These are phyloP conservation scores for Thomomys bottae DNA, from an alignment of 2,113 vertebrate genomes.

Conservation along the genomic window DNA sequence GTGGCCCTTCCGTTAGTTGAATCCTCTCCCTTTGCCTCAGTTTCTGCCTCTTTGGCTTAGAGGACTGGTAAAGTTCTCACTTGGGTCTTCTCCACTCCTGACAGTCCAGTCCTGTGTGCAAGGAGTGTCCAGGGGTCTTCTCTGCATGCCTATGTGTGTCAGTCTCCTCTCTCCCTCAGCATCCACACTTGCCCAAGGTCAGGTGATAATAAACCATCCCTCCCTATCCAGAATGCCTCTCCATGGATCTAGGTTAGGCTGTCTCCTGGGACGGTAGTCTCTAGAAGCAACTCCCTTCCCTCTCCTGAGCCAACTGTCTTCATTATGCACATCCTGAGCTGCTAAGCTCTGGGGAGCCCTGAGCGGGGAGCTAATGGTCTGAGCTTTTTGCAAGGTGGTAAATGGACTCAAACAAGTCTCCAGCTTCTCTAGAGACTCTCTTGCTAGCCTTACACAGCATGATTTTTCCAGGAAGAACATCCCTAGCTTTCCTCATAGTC, in stretches of 20 bases:
- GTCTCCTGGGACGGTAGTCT: background rate
- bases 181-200: rapidly evolving
- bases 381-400: conserved; percentile 3
- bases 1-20: background rate
- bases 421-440: background rate
- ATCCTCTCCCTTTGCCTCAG: background rate
- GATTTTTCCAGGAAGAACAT: background rate
- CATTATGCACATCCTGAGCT: conserved; percentile 24
- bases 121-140: background rate
- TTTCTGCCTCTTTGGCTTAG: background rate
- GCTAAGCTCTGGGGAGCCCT: conserved; percentile 15
- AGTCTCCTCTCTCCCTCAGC: background rate
- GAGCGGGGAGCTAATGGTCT: background rate
- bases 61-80: background rate
- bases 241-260: background rate
- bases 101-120: background rate
- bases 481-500: background rate
- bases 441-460: background rate
- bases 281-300: background rate
- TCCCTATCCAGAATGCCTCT: conserved; percentile 29
- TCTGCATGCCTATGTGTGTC: rapidly evolving
- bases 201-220: background rate
- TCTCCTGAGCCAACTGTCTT: background rate
- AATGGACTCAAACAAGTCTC: conserved; percentile 21
- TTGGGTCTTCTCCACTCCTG: background rate